A percentile compares a stretch with the other conserved stretches of the same genome.
Evolutionary conservation across 2,797 vertebrate species (phyloP).

Genomic region (Chromis chromis): DNA sequence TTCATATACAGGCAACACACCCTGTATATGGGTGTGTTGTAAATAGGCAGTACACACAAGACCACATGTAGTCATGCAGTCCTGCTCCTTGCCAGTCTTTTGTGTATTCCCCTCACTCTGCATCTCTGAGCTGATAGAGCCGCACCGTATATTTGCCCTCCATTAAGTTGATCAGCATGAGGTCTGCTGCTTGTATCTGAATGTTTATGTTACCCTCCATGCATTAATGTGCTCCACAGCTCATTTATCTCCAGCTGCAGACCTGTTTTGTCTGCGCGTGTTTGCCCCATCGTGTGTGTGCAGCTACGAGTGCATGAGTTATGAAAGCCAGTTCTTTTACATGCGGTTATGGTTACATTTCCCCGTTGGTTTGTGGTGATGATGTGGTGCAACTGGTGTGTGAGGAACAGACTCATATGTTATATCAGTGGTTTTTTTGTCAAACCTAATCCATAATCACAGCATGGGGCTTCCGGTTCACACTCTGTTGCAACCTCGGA

Average conservation of each 20-base stretch:
- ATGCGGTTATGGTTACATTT: slow-evolving; percentile 14
- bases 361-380: slow-evolving; percentile 14
- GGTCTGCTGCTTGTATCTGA: slow-evolving; percentile 31
- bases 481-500: neutral
- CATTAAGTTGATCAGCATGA: slow-evolving; percentile 54
- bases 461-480: slow-evolving; percentile 24
- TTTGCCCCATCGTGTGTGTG: slow-evolving; percentile 4
- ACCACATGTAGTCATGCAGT: slow-evolving; percentile 1
- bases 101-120: slow-evolving; percentile 15
- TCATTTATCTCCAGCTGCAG: slow-evolving; percentile 55
- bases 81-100: neutral
- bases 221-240: slow-evolving; percentile 44
- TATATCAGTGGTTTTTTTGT: slow-evolving; percentile 11
- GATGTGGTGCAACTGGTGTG: neutral
- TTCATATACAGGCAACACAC: neutral
- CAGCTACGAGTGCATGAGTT: neutral
- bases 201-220: slow-evolving; percentile 42
- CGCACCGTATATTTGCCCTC: slow-evolving; percentile 41
- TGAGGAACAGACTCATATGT: slow-evolving; percentile 9
- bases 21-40: no score
- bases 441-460: slow-evolving; percentile 42
- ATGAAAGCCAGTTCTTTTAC: slow-evolving; percentile 1
- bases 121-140: slow-evolving; percentile 24
- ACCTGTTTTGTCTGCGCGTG: slow-evolving; percentile 20
- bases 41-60: no score